Conservation (phyloP, 2,797 vertebrate species). For the Gobio occitaniae region DNA sequence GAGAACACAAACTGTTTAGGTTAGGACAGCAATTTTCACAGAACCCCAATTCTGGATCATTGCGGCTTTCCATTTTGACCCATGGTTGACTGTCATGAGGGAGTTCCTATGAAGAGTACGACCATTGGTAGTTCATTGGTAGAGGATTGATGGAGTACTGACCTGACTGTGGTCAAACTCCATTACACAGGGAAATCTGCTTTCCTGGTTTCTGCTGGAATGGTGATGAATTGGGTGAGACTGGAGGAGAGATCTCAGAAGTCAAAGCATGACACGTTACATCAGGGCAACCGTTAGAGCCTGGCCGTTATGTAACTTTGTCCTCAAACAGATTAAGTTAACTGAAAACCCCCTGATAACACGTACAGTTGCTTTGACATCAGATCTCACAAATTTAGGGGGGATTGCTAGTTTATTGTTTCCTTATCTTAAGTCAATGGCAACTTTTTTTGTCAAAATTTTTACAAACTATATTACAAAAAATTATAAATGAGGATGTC, state of each 20-base stretch:
- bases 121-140: conserved; percentile 70
- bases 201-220: conserved; percentile 64
- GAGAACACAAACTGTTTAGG: conserved; percentile 28
- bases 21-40: conserved; percentile 24
- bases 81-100: conserved; percentile 35
- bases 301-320: conserved; percentile 40
- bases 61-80: conserved; percentile 8
- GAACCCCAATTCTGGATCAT: conserved; percentile 29
- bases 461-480: background rate
- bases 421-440: background rate
- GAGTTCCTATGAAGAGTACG: conserved; percentile 47
- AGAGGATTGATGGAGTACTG: conserved; percentile 65
- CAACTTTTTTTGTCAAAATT: background rate
- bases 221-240: conserved; percentile 59
- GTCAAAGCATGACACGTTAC: background rate
- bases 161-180: conserved; percentile 73
- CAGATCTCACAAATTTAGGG: conserved; percentile 1
- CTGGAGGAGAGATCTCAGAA: conserved; percentile 44
- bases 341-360: conserved; percentile 29
- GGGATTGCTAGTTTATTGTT: background rate
- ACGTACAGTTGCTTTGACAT: conserved; percentile 21
- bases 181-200: conserved; percentile 63
- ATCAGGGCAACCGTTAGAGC: conserved; percentile 10
- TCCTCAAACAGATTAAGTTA: conserved; percentile 41
- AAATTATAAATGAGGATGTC: background rate